phyloP scores from a whole-genome alignment of 2,113 vertebrate species.

The Leptosomus discolor region DNA sequence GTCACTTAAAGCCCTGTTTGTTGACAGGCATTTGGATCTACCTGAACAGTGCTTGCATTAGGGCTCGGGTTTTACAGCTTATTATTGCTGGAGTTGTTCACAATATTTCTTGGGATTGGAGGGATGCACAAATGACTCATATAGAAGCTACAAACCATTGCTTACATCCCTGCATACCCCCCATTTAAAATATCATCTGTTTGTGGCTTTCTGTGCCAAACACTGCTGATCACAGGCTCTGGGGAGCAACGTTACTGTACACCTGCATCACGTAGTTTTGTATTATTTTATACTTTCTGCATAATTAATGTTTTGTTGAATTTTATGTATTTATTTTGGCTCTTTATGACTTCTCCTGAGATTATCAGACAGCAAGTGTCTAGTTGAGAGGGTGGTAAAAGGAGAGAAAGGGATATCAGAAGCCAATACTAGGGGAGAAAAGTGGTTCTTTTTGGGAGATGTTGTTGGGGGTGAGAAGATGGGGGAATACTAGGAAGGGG shows the following conservation, averaged over 20 bases:
- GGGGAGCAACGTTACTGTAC: neutral
- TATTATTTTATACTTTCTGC: constrained; percentile 20
- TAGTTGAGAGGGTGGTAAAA: neutral
- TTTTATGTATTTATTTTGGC: constrained; percentile 16
- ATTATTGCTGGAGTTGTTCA: neutral
- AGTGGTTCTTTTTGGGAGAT: neutral
- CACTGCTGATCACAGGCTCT: neutral
- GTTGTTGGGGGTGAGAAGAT: neutral
- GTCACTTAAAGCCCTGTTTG: neutral
- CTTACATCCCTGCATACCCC: neutral
- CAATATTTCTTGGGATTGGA: neutral
- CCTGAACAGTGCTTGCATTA: neutral
- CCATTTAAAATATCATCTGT: neutral
- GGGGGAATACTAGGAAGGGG: neutral
- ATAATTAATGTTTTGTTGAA: constrained; percentile 33
- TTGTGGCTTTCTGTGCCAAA: neutral
- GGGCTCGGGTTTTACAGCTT: neutral
- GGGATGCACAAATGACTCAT: neutral
- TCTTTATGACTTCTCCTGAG: neutral
- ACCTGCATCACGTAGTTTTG: constrained; percentile 2
- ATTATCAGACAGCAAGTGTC: neutral
- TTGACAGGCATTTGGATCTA: neutral
- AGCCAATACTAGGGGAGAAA: neutral
- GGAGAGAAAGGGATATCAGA: neutral
- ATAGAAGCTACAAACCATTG: neutral